Evolutionary conservation across 1,140 invertebrate species (phyloP).

Genomic region (Rhagoletis pomonella): DNA sequence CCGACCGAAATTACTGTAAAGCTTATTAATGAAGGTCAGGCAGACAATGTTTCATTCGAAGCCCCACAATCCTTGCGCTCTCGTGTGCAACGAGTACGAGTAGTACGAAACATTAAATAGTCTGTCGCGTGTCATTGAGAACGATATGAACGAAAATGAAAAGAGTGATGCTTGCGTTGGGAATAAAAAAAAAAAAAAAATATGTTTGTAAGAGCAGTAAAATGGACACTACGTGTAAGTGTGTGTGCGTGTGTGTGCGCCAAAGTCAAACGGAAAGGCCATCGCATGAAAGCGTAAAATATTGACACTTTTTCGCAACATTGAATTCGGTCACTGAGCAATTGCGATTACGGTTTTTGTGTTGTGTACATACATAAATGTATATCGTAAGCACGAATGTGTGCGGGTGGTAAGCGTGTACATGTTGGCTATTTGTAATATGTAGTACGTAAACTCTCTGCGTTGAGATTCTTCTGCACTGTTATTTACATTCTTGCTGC

Average conservation of each 20-base stretch:
- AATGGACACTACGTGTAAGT: no score
- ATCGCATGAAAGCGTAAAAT: neutral
- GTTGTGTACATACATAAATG: no score
- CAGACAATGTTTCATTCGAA: neutral
- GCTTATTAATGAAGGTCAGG: slow-evolving; percentile 10
- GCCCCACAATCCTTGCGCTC: neutral
- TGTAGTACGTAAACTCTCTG: neutral
- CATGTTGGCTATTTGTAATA: slow-evolving; percentile 14
- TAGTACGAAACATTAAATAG: neutral
- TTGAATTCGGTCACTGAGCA: slow-evolving; percentile 46
- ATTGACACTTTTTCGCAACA: slow-evolving; percentile 37
- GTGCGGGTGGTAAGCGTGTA: no score
- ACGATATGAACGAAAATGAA: neutral
- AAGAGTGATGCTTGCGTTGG: neutral
- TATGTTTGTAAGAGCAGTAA: neutral
- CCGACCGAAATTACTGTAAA: neutral
- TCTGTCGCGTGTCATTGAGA: neutral
- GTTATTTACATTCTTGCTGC: neutral
- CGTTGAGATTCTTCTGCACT: neutral
- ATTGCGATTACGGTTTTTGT: neutral
- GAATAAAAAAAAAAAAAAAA: neutral
- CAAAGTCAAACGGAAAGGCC: neutral
- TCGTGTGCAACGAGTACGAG: neutral
- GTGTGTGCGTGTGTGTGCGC: neutral
- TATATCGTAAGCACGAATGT: neutral